Conservation (phyloP, 1,140 invertebrate genomes). For the Penaeus japonicus region DNA sequence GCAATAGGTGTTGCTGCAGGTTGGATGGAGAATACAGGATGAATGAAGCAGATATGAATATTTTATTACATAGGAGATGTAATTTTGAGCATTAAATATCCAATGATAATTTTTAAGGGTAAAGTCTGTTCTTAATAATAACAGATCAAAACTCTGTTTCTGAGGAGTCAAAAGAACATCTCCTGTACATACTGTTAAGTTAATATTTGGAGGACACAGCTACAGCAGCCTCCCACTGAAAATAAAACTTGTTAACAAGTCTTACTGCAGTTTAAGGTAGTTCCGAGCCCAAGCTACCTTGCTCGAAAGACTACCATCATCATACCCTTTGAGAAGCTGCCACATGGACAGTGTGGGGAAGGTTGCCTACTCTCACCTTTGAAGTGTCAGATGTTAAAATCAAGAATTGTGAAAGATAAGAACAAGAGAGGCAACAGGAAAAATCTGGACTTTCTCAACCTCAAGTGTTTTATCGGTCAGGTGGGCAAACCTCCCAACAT, state of each 20-base stretch:
- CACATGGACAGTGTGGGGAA: no score
- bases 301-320: no score
- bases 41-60: not conserved
- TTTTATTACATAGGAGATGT: not conserved
- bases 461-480: no score
- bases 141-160: not conserved
- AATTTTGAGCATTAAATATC: no score
- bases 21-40: not conserved
- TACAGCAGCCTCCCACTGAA: slow-evolving; percentile 26
- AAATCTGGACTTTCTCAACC: no score
- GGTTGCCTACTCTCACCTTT: no score
- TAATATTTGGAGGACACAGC: not conserved
- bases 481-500: not conserved
- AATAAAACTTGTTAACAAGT: not conserved
- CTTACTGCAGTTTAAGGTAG: not conserved
- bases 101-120: no score
- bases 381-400: no score
- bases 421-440: no score
- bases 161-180: not conserved
- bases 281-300: not conserved
- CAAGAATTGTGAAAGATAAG: no score
- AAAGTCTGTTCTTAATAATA: not conserved
- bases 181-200: not conserved
- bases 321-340: no score
- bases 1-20: slow-evolving; percentile 6